Evolutionary conservation across 1,140 invertebrate genomes (phyloP).

Genomic region (Eriocheir sinensis): DNA sequence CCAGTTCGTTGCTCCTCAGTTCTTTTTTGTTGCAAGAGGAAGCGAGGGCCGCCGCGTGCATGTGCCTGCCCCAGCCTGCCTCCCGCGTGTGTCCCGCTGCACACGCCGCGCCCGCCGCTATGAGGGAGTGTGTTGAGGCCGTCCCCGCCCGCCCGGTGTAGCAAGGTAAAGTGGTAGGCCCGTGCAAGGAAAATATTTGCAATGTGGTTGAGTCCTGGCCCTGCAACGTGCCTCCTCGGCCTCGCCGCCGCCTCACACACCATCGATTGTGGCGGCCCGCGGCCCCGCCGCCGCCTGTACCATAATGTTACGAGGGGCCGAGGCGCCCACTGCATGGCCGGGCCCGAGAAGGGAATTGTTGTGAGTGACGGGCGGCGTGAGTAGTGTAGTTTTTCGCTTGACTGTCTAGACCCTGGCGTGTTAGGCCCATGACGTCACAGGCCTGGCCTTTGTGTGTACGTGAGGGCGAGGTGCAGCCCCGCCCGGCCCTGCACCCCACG

Average conservation of each 20-base stretch:
- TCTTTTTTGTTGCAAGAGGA: constrained; percentile 75
- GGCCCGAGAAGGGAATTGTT: no score
- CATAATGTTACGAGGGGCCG: no score
- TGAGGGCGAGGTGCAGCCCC: constrained; percentile 32
- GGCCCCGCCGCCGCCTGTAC: no score
- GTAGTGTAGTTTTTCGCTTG: constrained; percentile 48
- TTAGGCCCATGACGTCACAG: constrained; percentile 75
- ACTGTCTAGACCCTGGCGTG: constrained; percentile 54
- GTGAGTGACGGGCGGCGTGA: background rate
- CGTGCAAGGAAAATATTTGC: constrained; percentile 29
- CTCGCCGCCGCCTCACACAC: constrained; percentile 42
- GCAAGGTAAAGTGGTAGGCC: constrained; percentile 45
- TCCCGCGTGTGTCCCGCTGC: constrained; percentile 17
- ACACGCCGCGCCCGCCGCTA: background rate
- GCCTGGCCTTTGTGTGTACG: constrained; percentile 68
- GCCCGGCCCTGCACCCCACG: constrained; percentile 52
- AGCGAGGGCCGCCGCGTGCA: constrained; percentile 66
- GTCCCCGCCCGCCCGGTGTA: background rate
- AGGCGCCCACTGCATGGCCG: no score
- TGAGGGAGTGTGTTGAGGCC: constrained; percentile 42
- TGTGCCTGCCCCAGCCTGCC: constrained; percentile 48
- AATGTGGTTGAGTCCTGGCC: constrained; percentile 53
- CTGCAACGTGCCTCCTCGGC: constrained; percentile 60
- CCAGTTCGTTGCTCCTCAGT: constrained; percentile 70
- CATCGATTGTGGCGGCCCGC: no score